phyloP scores from a whole-genome alignment of 1,140 invertebrate species.

The Musca vetustissima region DNA sequence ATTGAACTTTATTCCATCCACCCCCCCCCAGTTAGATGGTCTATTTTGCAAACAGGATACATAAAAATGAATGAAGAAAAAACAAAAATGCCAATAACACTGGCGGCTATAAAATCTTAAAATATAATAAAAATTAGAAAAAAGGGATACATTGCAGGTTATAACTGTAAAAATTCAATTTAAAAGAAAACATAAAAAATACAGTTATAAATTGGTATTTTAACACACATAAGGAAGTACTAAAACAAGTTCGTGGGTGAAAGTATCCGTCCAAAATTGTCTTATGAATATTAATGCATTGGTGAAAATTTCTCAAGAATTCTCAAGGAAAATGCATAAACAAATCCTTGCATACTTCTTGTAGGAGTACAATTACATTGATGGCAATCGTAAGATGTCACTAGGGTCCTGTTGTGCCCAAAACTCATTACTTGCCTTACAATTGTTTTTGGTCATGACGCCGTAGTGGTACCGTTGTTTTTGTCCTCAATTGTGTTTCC shows the following conservation, averaged over 20 bases:
- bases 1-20: neutral
- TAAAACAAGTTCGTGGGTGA: neutral
- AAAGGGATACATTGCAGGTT: neutral
- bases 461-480: neutral
- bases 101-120: conserved; percentile 23
- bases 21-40: neutral
- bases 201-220: neutral
- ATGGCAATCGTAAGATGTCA: neutral
- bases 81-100: conserved; percentile 12
- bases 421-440: conserved; percentile 2
- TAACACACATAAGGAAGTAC: neutral
- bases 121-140: neutral
- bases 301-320: neutral
- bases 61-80: conserved; percentile 15
- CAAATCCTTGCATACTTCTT: neutral
- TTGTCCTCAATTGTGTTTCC: neutral
- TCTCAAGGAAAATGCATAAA: neutral
- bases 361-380: neutral
- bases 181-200: conserved; percentile 14
- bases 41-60: conserved; percentile 26
- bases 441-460: neutral
- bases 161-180: neutral
- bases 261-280: neutral
- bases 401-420: neutral
- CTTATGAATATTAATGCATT: conserved; percentile 10